These are phyloP conservation scores for Rhynchomys soricoides DNA, from an alignment of 2,113 vertebrate species.

Conservation along the genomic window DNA sequence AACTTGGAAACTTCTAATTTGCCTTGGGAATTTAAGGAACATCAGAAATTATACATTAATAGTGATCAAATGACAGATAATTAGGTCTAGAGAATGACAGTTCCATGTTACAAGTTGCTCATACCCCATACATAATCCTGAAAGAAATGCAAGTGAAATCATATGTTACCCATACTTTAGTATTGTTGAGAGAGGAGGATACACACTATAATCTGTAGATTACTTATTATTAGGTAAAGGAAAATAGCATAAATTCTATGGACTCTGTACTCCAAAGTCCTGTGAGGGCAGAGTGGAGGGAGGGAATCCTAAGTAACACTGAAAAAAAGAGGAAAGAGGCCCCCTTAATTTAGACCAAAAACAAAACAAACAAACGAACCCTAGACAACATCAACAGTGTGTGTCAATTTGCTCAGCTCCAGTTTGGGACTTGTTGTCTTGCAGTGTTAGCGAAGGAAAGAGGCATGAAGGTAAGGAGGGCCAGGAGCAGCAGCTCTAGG, in stretches of 20 bases:
- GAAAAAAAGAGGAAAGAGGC: background rate
- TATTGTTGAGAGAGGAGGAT: background rate
- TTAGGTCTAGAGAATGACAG: background rate
- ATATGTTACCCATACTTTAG: background rate
- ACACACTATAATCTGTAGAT: background rate
- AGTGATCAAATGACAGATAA: background rate
- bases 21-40: background rate
- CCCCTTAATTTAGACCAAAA: background rate
- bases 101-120: background rate
- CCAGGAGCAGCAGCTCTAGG: background rate
- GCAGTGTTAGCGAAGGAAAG: background rate
- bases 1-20: constrained; percentile 2
- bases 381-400: background rate
- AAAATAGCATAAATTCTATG: background rate
- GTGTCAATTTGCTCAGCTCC: background rate
- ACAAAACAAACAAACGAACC: background rate
- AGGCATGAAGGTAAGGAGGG: background rate
- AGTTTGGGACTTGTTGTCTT: background rate
- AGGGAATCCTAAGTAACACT: background rate
- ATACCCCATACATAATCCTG: background rate
- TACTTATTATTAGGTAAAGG: background rate
- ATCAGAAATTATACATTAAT: constrained; percentile 17
- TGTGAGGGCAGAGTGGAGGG: background rate
- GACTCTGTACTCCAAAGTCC: background rate
- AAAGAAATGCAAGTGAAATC: background rate